Evolutionary conservation across 1,140 invertebrate species (phyloP).

Genomic region (Nymphalis io): DNA sequence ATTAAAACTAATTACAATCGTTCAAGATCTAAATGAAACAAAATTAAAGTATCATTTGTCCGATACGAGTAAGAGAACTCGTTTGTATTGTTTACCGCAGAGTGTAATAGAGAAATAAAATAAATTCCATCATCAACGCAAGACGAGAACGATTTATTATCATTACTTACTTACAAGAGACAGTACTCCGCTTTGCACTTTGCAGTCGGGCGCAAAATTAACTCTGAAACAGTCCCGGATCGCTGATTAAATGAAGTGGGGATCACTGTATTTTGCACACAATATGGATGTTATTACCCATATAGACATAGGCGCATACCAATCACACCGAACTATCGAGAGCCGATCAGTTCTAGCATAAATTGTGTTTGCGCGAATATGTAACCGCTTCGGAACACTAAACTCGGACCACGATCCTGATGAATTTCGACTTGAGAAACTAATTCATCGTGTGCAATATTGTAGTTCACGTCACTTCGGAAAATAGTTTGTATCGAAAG

Average conservation of each 20-base stretch:
- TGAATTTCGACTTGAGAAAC: constrained; percentile 20
- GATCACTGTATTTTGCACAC: constrained; percentile 29
- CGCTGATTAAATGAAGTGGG: constrained; percentile 38
- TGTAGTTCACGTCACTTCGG: background rate
- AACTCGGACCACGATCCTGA: constrained; percentile 16
- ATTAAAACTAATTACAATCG: constrained; percentile 15
- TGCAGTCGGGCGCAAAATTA: constrained; percentile 43
- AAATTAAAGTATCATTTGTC: background rate
- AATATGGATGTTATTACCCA: background rate
- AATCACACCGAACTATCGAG: constrained; percentile 35
- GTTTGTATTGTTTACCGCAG: constrained; percentile 21
- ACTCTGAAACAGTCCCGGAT: constrained; percentile 26
- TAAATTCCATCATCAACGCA: constrained; percentile 35
- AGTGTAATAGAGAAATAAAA: constrained; percentile 23
- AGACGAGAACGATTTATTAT: constrained; percentile 42
- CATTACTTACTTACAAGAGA: constrained; percentile 45
- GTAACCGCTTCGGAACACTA: constrained; percentile 13
- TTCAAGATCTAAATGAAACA: background rate
- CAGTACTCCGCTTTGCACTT: constrained; percentile 45
- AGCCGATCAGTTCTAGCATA: constrained; percentile 20
- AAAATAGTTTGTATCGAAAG: too few species aligned
- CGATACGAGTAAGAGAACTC: background rate
- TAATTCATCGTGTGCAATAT: background rate
- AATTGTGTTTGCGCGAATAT: constrained; percentile 30
- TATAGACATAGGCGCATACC: constrained; percentile 27